A percentile compares a stretch with the other conserved stretches of the same genome.
Evolutionary conservation across 2,113 vertebrate genomes (phyloP).

Genomic region (Copsychus sechellarum): DNA sequence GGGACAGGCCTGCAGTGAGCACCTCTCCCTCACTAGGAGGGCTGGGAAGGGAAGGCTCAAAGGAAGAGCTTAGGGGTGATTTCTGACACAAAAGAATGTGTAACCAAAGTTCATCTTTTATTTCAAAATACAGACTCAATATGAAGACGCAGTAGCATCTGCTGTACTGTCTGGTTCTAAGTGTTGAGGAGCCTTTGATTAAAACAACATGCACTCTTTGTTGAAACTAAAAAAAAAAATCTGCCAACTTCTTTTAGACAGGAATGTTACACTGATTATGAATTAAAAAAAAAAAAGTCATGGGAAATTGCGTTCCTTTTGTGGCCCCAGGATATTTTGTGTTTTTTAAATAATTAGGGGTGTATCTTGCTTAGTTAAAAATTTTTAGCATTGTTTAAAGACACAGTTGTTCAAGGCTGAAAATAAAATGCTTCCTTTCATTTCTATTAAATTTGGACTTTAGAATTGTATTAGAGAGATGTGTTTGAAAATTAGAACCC

Average conservation of each 20-base stretch:
- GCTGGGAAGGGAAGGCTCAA: neutral
- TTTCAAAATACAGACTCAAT: neutral
- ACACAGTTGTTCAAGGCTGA: neutral
- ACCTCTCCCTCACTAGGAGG: neutral
- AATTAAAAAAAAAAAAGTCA: neutral
- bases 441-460: neutral
- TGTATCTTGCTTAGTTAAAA: neutral
- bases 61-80: conserved; percentile 34
- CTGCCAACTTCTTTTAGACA: neutral
- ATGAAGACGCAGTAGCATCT: neutral
- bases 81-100: conserved; percentile 1
- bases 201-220: conserved; percentile 4
- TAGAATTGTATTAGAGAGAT: neutral
- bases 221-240: conserved; percentile 13
- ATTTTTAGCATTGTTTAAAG: neutral
- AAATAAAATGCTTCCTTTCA: neutral
- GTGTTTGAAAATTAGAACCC: neutral
- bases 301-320: neutral
- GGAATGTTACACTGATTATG: neutral
- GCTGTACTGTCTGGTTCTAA: neutral
- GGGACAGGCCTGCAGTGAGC: neutral
- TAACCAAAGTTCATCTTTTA: neutral
- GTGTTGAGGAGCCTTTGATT: conserved; percentile 12
- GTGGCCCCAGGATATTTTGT: neutral
- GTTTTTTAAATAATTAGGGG: neutral